Base-by-base conservation (phyloP, 37 sponge, comb jelly and placozoan species). In the Tethya wilhelma region DNA sequence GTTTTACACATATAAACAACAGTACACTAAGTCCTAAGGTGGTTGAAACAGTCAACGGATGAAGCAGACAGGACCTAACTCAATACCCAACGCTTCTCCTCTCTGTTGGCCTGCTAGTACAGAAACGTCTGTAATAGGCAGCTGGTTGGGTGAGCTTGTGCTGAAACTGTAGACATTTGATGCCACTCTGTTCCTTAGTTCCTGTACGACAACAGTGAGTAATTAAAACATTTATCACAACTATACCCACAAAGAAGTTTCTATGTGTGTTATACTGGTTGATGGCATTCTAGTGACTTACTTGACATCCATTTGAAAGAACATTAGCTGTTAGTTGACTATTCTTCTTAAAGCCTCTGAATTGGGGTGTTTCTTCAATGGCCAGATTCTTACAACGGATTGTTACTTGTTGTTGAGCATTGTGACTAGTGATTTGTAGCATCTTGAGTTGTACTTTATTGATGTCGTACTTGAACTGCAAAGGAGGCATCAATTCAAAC, bases 1-100 rank as follows among this genome's bases (percentile, higher is more conserved):
- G n/a, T n/a, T n/a, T n/a, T n/a, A n/a, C n/a, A n/a, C n/a, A n/a
- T n/a, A n/a, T n/a, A n/a, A n/a, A n/a, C n/a, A n/a, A n/a, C n/a
- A n/a, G n/a, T n/a, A n/a, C n/a, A n/a, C n/a, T n/a, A n/a, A n/a
- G n/a, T n/a, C n/a, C n/a, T n/a, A n/a, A n/a, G n/a, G 6, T 5
- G 5, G 39, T 11, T 59, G 62, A 59, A 72, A 36, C 25, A 49
- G 56, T 56, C 38, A 80, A 58, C 73, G 82, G 44, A 71, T 71
- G 84, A 81, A 89, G 64, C 89, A 89, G 55, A 89, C 84, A 6
- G 89, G 89, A 30, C 89, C 89, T 22, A 89, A 56, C 43, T 89
- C 84, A 22, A 89, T 46, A 0, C 73, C 84, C 25, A 89, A 26
- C 5, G 79, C 78, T 46, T 88, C 82, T 0, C 43, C 44, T 23